Conservation (phyloP, 2,113 vertebrate genomes). For the Pleuronectes platessa region DNA sequence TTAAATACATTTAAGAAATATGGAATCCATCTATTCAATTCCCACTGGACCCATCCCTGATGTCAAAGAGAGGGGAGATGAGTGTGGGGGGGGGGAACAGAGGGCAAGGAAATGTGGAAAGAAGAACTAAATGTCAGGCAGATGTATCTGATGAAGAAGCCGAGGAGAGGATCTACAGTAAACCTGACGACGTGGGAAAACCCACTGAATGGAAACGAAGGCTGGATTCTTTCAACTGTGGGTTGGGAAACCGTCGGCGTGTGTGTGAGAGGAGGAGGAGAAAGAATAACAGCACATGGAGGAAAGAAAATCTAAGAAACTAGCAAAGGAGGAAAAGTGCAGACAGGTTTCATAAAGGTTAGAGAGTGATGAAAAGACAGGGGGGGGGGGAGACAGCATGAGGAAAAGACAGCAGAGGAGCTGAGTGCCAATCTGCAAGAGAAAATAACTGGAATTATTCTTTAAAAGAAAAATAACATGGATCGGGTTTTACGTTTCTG, state of each 20-base stretch:
- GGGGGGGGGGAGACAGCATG: slow-evolving; percentile 15
- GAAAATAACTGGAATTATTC: background rate
- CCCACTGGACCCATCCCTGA: background rate
- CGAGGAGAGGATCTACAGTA: too few relatives aligned
- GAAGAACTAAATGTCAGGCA: too few relatives aligned
- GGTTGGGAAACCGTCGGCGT: background rate
- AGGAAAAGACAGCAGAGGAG: slow-evolving; percentile 9
- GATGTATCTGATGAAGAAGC: too few relatives aligned
- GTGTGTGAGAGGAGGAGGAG: background rate
- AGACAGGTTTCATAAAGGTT: slow-evolving; percentile 13
- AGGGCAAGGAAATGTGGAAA: too few relatives aligned
- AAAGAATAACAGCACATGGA: slow-evolving; percentile 2
- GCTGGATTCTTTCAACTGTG: too few relatives aligned
- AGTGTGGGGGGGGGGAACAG: too few relatives aligned
- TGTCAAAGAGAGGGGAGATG: too few relatives aligned
- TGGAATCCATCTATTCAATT: background rate
- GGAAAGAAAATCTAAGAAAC: background rate
- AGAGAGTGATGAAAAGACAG: slow-evolving; percentile 7
- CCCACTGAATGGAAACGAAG: too few relatives aligned
- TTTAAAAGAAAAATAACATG: too few relatives aligned
- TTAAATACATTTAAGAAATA: background rate
- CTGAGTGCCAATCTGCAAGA: background rate
- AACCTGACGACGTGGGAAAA: too few relatives aligned
- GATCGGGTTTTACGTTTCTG: too few relatives aligned
- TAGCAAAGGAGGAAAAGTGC: background rate